phyloP scores from a whole-genome alignment of 1,140 invertebrate genomes.

The Monochamus saltuarius region DNA sequence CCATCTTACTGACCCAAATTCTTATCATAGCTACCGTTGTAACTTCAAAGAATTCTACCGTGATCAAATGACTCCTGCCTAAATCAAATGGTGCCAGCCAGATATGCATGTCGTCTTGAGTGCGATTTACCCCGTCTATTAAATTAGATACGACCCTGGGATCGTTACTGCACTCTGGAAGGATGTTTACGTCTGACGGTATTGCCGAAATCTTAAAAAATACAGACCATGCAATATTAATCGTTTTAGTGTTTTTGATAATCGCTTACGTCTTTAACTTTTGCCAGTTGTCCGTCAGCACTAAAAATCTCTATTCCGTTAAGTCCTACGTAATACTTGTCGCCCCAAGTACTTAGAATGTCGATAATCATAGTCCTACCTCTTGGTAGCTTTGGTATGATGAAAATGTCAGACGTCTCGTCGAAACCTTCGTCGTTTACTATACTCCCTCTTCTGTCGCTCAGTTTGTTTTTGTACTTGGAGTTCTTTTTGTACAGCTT shows the following conservation, averaged over 20 bases:
- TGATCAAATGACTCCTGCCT: slow-evolving; percentile 59
- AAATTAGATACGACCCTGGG: slow-evolving; percentile 64
- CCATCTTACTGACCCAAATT: slow-evolving; percentile 66
- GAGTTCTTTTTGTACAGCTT: slow-evolving; percentile 26
- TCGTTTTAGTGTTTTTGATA: neutral
- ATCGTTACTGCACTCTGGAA: slow-evolving; percentile 61
- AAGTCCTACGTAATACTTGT: slow-evolving; percentile 75
- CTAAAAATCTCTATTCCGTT: slow-evolving; percentile 81
- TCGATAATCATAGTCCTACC: slow-evolving; percentile 68
- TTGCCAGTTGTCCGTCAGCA: slow-evolving; percentile 59
- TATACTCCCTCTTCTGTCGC: slow-evolving; percentile 21
- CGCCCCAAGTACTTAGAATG: slow-evolving; percentile 80
- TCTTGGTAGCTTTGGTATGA: slow-evolving; percentile 72
- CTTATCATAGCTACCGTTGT: slow-evolving; percentile 69
- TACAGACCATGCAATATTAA: neutral
- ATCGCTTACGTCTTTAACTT: slow-evolving; percentile 56
- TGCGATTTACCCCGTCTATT: slow-evolving; percentile 70
- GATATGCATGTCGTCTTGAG: slow-evolving; percentile 73
- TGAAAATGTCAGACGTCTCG: slow-evolving; percentile 26
- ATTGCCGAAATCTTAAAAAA: slow-evolving; percentile 58
- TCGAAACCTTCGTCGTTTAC: slow-evolving; percentile 21
- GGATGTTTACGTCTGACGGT: slow-evolving; percentile 62
- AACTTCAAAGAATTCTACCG: slow-evolving; percentile 60
- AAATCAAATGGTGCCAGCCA: slow-evolving; percentile 69
- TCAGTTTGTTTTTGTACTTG: slow-evolving; percentile 24